Conservation (phyloP, 2,888 invertebrate genomes). For the Perdita meconis region DNA sequence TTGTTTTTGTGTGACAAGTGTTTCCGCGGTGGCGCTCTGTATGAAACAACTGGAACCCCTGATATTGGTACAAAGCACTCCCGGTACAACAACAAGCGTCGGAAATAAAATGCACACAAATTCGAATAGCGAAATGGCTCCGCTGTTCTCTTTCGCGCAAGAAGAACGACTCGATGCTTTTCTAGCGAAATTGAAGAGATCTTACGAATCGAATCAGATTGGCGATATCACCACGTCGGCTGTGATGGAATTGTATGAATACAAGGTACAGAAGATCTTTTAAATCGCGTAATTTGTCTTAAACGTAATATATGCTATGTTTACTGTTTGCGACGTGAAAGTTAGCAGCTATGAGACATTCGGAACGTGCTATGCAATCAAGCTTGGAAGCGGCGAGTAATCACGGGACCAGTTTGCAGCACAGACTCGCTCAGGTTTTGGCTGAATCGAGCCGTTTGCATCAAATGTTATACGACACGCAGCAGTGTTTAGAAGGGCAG, state of each 20-base stretch:
- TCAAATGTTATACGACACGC: constrained; percentile 85
- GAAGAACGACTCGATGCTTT: constrained; percentile 85
- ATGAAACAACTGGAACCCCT: constrained; percentile 81
- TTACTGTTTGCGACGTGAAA: constrained; percentile 49
- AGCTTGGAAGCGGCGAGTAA: constrained; percentile 86
- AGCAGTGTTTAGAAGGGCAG: constrained; percentile 85
- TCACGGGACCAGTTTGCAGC: constrained; percentile 85
- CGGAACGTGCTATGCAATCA: constrained; percentile 85
- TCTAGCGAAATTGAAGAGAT: constrained; percentile 84
- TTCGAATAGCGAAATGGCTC: constrained; percentile 73
- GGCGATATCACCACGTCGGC: constrained; percentile 87
- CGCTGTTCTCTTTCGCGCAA: constrained; percentile 84
- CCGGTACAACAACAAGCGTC: constrained; percentile 38
- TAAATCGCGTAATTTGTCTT: not conserved
- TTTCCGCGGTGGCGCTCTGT: constrained; percentile 76
- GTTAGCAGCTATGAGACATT: constrained; percentile 85
- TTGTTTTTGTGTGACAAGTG: constrained; percentile 56
- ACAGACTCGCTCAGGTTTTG: constrained; percentile 84
- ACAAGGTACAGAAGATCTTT: constrained; percentile 84
- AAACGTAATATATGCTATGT: not conserved
- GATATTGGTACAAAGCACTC: constrained; percentile 76
- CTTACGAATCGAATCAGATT: constrained; percentile 85
- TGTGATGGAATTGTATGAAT: constrained; percentile 90
- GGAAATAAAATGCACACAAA: constrained; percentile 40
- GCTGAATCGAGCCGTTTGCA: constrained; percentile 85